phyloP scores from a whole-genome alignment of 2,113 vertebrate genomes.

The Sialia sialis region DNA sequence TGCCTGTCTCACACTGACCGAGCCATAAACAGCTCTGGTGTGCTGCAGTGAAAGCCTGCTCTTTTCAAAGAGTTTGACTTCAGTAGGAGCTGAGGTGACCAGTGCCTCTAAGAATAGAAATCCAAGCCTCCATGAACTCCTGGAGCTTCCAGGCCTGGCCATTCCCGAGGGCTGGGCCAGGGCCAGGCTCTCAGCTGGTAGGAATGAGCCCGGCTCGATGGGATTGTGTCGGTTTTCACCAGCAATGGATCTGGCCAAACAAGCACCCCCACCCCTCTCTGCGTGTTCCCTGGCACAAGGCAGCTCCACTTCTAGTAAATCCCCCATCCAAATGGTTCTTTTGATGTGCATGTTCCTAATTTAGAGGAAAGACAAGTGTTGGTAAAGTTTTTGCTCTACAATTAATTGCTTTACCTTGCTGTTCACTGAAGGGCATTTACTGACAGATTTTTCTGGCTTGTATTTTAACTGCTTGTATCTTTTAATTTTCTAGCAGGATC shows the following conservation, averaged over 20 bases:
- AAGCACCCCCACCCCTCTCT: background rate
- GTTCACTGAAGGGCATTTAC: background rate
- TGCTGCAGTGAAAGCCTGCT: background rate
- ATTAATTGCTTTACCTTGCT: background rate
- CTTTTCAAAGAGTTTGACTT: background rate
- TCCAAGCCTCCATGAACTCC: background rate
- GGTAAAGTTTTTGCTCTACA: background rate
- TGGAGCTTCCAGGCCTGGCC: background rate
- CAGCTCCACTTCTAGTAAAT: background rate
- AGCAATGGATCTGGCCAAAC: background rate
- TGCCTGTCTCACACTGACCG: fast-evolving
- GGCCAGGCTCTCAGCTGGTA: slow-evolving; percentile 34
- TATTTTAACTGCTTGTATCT: background rate
- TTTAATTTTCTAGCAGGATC: background rate
- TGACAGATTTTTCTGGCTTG: background rate
- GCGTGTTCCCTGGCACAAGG: background rate
- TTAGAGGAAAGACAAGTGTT: background rate
- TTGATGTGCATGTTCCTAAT: background rate
- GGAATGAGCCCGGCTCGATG: background rate
- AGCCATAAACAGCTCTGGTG: background rate
- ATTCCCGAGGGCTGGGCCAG: background rate
- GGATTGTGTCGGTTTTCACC: background rate
- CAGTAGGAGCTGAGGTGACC: background rate
- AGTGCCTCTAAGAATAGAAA: background rate
- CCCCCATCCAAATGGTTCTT: background rate